These are phyloP conservation scores for Chrysodeixis includens DNA, from an alignment of 2,888 invertebrate species.

Conservation along the genomic window DNA sequence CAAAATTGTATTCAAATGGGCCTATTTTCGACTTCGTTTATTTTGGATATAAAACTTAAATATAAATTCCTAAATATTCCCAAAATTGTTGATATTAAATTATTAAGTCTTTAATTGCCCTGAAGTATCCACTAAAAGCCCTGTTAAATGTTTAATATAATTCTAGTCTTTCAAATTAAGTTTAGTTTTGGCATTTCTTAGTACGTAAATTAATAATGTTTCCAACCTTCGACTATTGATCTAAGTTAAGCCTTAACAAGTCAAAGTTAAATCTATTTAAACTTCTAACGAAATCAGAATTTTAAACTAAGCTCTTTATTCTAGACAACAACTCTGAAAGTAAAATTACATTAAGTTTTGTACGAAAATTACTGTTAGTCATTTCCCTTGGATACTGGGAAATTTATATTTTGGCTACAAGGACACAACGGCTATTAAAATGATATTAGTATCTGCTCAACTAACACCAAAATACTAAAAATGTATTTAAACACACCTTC, in stretches of 20 bases:
- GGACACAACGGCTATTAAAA: slow-evolving; percentile 2
- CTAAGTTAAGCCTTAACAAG: slow-evolving; percentile 1
- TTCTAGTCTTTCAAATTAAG: not conserved
- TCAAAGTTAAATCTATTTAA: not conserved
- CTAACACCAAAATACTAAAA: not conserved
- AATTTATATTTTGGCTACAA: not conserved
- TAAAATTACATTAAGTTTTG: not conserved
- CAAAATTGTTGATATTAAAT: not conserved
- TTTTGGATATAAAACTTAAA: not conserved
- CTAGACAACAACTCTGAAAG: not conserved
- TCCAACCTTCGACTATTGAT: not conserved
- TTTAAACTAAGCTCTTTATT: not conserved
- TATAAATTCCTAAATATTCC: not conserved
- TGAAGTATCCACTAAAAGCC: not conserved
- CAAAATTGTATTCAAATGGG: not conserved
- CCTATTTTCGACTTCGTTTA: not conserved
- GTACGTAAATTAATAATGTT: slow-evolving; percentile 2
- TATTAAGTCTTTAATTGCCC: not conserved
- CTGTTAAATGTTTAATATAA: not conserved
- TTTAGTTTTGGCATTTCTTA: not conserved
- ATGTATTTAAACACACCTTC: not conserved
- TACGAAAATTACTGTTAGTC: not conserved
- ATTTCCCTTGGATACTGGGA: not conserved
- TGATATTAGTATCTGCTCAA: not conserved
- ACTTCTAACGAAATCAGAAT: not conserved